Evolutionary conservation across 1,140 invertebrate genomes (phyloP).

Genomic region (Delia radicum): DNA sequence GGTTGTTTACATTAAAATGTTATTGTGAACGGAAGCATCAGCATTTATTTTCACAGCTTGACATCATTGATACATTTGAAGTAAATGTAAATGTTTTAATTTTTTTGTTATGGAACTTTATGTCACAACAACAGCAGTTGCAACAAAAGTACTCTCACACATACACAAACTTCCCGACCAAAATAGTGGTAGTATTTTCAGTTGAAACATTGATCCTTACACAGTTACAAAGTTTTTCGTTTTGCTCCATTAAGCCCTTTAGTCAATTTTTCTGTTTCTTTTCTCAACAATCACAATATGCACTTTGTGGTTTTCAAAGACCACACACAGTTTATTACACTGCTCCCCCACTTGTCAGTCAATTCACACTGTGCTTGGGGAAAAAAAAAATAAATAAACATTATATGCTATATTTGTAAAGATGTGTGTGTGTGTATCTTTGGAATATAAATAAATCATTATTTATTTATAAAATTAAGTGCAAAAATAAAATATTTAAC

Average conservation of each 20-base stretch:
- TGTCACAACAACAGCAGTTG: neutral
- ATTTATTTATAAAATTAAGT: neutral
- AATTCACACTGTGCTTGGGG: too few species aligned
- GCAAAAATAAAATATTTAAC: neutral
- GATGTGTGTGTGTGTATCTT: too few species aligned
- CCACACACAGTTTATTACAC: neutral
- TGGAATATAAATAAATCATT: neutral
- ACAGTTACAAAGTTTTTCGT: neutral
- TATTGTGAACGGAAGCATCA: neutral
- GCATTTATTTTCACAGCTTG: slow-evolving; percentile 16
- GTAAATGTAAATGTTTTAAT: neutral
- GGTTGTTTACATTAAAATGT: neutral
- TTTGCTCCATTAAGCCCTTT: neutral
- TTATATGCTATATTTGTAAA: too few species aligned
- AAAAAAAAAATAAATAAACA: too few species aligned
- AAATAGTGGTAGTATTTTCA: too few species aligned
- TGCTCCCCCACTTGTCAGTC: too few species aligned
- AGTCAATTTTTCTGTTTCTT: neutral
- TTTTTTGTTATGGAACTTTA: neutral
- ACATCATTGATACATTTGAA: slow-evolving; percentile 11
- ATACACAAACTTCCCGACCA: too few species aligned
- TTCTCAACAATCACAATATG: neutral
- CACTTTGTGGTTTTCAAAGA: neutral
- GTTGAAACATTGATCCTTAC: neutral
- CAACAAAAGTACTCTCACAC: neutral